Evolutionary conservation across 2,888 invertebrate genomes (phyloP), one percentile per base, ranked within the genome.

Genomic region (Dimorphilus gyrociliatus): DNA sequence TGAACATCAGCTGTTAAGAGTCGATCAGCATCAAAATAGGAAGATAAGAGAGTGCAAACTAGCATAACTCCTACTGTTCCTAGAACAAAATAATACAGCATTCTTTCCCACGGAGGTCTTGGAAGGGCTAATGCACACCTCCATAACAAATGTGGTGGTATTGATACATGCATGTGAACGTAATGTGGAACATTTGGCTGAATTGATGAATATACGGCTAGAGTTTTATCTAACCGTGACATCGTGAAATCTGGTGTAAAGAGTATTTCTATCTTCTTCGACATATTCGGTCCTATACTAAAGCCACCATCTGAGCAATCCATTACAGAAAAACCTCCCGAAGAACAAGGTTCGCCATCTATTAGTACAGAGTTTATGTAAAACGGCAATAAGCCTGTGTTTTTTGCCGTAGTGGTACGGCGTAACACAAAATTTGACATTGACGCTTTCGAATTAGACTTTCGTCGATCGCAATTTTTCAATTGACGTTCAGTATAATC

Each of bases 351-450:
- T 40, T 72, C 63, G 41, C 71, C 71, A 48, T 74, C n/a, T n/a
- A n/a, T n/a, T n/a, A n/a, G n/a, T n/a, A n/a, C n/a, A n/a, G n/a
- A n/a, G n/a, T n/a, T n/a, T n/a, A n/a, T n/a, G 42, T 72, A 71
- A 48, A 92, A 74, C n/a, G 79, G 73, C 42, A 88, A 70, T 52
- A 78, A 78, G 2, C 92, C 92, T n/a, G 78, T 78, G 67, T 94
- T 94, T 45, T 78, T 72, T 15, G 81, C 78, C 7, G 74, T 73
- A 60, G 88, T 88, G 25, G 78, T 73, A n/a, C n/a, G n/a, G n/a
- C n/a, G n/a, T n/a, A n/a, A n/a, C n/a, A n/a, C n/a, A n/a, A n/a
- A n/a, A n/a, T n/a, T n/a, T n/a, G n/a, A n/a, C n/a, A n/a, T n/a
- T n/a, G n/a, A n/a, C n/a, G n/a, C n/a, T n/a, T n/a, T n/a, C n/a